A percentile compares a stretch with the other conserved stretches of the same genome.
Evolutionary conservation across 2,113 vertebrate genomes (phyloP).

Genomic region (Cryptotis parvus): DNA sequence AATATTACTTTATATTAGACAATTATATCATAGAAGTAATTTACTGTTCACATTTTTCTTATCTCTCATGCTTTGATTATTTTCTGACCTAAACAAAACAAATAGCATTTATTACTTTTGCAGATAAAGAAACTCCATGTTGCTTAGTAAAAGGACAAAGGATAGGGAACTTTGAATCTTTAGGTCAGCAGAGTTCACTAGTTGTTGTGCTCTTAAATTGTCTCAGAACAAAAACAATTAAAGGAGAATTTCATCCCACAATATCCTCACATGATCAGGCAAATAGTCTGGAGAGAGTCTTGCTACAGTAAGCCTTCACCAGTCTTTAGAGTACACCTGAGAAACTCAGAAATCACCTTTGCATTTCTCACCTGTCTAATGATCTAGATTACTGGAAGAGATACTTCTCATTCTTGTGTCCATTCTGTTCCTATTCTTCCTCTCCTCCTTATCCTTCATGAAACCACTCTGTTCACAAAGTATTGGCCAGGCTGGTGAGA

Average conservation of each 20-base stretch:
- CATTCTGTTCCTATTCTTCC: background rate
- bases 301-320: background rate
- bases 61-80: too few species aligned
- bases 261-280: background rate
- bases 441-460: background rate
- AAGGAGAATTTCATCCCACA: background rate
- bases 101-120: too few species aligned
- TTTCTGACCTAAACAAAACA: too few species aligned
- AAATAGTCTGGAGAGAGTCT: background rate
- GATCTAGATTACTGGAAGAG: background rate
- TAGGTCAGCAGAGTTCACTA: too few species aligned
- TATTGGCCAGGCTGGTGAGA: background rate
- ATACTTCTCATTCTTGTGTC: background rate
- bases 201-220: background rate
- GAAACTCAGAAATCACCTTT: background rate
- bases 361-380: background rate
- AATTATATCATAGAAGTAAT: too few species aligned
- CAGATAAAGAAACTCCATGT: too few species aligned
- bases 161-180: background rate
- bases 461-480: conserved; percentile 15
- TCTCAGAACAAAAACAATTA: background rate
- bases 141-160: too few species aligned
- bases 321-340: background rate
- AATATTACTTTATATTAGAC: too few species aligned
- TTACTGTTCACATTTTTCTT: too few species aligned